A percentile compares a stretch with the other conserved stretches of the same genome.
These are phyloP conservation scores for Alosa alosa DNA, from an alignment of 2,113 vertebrate species.

Conservation along the genomic window DNA sequence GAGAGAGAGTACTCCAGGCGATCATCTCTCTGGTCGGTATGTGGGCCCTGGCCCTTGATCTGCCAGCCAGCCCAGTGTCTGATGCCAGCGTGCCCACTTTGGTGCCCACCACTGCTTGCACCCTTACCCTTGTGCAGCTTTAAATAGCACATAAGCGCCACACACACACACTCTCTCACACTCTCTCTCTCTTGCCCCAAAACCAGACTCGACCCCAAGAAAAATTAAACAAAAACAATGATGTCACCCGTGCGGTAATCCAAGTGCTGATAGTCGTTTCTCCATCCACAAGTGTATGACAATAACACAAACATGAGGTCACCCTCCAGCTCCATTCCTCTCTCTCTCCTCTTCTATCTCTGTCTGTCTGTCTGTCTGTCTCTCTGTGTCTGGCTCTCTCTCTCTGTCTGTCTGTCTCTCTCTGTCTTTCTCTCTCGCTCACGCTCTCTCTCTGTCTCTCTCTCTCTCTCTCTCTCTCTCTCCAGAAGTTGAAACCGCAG, in stretches of 20 bases:
- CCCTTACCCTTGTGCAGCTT: neutral
- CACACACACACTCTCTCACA: neutral
- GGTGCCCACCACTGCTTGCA: neutral
- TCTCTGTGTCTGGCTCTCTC: conserved; percentile 16
- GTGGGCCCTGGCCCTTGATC: neutral
- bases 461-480: neutral
- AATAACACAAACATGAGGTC: conserved; percentile 55
- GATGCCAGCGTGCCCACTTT: neutral
- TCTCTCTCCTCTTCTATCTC: conserved; percentile 8
- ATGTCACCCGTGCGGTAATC: conserved; percentile 46
- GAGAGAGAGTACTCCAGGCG: neutral
- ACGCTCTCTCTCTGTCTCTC: neutral
- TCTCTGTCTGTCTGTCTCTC: neutral
- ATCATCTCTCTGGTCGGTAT: neutral
- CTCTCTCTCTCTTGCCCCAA: neutral
- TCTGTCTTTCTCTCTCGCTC: neutral
- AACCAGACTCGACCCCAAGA: conserved; percentile 14
- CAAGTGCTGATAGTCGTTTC: conserved; percentile 46
- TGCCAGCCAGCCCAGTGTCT: conserved; percentile 7
- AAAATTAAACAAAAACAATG: conserved; percentile 54
- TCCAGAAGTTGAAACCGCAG: conserved; percentile 62
- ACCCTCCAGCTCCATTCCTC: conserved; percentile 1
- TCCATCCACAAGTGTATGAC: conserved; percentile 41
- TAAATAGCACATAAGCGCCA: neutral
- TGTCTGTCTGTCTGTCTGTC: conserved; percentile 26